These are phyloP conservation scores for Excalfactoria chinensis DNA, from an alignment of 2,113 vertebrate genomes.

Conservation along the genomic window DNA sequence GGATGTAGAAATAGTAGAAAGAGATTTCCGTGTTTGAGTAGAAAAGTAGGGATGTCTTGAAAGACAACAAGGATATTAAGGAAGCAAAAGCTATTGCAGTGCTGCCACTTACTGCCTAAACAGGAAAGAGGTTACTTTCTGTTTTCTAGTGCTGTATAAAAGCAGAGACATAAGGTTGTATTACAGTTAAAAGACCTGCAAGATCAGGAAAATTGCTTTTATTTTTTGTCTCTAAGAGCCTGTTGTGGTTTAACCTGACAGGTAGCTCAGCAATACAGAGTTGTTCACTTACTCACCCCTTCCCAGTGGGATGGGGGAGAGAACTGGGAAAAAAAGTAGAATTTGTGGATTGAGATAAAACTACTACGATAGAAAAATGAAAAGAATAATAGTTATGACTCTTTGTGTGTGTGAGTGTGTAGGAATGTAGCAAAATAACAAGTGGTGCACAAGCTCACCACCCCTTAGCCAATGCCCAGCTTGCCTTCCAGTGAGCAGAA, in stretches of 20 bases:
- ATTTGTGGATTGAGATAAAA: too few relatives aligned
- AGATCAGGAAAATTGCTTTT: neutral
- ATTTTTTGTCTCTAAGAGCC: neutral
- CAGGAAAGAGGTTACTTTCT: neutral
- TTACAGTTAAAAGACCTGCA: neutral
- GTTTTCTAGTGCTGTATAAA: neutral
- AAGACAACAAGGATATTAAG: neutral
- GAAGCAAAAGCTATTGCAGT: constrained; percentile 25
- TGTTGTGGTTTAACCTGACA: too few relatives aligned
- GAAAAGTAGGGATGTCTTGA: neutral
- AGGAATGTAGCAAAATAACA: neutral
- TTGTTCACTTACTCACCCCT: too few relatives aligned
- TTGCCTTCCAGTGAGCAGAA: too few relatives aligned
- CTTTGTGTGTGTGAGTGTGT: neutral
- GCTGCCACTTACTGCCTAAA: constrained; percentile 60
- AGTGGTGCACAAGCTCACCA: too few relatives aligned
- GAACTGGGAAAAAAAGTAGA: too few relatives aligned
- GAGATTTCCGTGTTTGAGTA: neutral
- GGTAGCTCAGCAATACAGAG: too few relatives aligned
- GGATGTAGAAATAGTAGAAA: neutral
- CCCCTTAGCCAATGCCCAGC: too few relatives aligned
- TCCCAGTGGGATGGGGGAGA: too few relatives aligned
- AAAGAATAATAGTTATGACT: neutral
- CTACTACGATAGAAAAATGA: too few relatives aligned
- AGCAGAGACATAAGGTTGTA: neutral